Evolutionary conservation across 2,797 vertebrate species (phyloP).

Genomic region (Mormyrops attenuatus): DNA sequence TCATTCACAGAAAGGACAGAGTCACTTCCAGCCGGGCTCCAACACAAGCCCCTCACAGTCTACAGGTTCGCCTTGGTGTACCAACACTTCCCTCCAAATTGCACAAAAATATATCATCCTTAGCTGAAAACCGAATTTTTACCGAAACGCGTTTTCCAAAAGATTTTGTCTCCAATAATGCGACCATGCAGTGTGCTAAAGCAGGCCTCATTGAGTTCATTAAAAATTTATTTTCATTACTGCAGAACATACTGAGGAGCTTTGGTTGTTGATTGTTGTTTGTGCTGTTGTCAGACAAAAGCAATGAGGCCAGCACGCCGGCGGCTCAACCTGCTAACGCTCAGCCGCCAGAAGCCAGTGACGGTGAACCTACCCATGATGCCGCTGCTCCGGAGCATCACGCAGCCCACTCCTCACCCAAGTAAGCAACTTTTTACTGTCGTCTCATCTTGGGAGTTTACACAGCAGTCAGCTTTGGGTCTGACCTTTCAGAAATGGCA

Average conservation of each 20-base stretch:
- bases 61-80: conserved; percentile 42
- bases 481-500: not conserved
- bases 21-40: conserved; percentile 22
- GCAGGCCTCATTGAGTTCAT: not conserved
- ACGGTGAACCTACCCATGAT: not conserved
- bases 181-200: not conserved
- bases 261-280: not conserved
- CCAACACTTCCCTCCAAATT: not conserved
- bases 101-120: not conserved
- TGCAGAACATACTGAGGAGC: not conserved
- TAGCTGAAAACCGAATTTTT: not conserved
- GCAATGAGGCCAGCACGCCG: not conserved
- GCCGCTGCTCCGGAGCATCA: conserved; percentile 33
- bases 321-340: not conserved
- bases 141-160: not conserved
- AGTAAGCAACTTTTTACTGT: conserved; percentile 28
- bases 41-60: not conserved
- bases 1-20: conserved; percentile 21
- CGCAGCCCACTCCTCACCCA: not conserved
- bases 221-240: not conserved
- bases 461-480: not conserved
- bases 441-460: not conserved
- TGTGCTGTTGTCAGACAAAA: conserved; percentile 13
- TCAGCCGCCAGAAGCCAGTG: not conserved
- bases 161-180: not conserved